phyloP scores from a whole-genome alignment of 2,888 invertebrate species.

The Eupithecia vulgata region DNA sequence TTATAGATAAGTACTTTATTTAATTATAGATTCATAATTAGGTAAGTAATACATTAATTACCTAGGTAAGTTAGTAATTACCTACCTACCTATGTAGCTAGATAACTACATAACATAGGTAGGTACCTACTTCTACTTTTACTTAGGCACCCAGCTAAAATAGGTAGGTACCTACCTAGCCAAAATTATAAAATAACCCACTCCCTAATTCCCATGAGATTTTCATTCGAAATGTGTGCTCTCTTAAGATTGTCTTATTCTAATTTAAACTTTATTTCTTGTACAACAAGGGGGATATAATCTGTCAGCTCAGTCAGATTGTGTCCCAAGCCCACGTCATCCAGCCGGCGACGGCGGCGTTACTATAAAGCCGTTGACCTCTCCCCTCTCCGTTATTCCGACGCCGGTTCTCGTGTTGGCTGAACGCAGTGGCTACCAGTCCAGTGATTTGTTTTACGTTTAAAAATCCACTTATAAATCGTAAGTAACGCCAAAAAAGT shows the following conservation, averaged over 20 bases:
- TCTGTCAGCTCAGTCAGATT: conserved; percentile 42
- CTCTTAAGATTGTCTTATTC: not conserved
- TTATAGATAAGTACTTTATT: too few relatives aligned
- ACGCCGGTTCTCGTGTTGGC: conserved; percentile 49
- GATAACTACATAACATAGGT: not conserved
- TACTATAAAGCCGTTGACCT: conserved; percentile 61
- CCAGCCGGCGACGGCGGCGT: conserved; percentile 34
- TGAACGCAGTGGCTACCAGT: conserved; percentile 48
- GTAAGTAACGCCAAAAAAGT: conserved; percentile 56
- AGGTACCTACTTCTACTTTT: not conserved
- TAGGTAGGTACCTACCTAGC: not conserved
- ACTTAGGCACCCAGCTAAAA: not conserved
- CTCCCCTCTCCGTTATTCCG: conserved; percentile 65
- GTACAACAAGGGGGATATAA: conserved; percentile 35
- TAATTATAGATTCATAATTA: too few relatives aligned
- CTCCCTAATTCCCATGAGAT: not conserved
- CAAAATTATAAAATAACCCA: not conserved
- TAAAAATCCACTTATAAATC: conserved; percentile 49
- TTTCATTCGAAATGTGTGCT: not conserved
- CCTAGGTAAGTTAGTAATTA: too few relatives aligned
- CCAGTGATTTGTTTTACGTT: conserved; percentile 48
- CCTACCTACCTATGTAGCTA: too few relatives aligned
- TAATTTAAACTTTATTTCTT: not conserved
- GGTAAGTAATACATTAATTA: too few relatives aligned
- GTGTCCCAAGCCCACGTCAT: conserved; percentile 58